Percentiles rank a stretch among this genome's conserved stretches.
These are phyloP conservation scores for Macaria notata DNA, from an alignment of 2,888 invertebrate species.

Conservation along the genomic window DNA sequence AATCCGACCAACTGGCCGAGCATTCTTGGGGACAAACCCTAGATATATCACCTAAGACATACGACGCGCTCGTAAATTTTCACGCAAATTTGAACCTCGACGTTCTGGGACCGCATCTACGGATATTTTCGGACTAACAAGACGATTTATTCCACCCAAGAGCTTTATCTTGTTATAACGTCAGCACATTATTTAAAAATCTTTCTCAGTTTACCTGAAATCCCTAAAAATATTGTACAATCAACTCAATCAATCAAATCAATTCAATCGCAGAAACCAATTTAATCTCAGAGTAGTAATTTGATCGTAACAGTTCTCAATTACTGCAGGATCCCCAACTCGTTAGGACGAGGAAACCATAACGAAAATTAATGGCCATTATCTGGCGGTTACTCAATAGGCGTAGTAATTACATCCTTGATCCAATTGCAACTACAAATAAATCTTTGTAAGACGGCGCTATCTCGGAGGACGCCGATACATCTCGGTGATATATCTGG, in stretches of 20 bases:
- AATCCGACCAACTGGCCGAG: constrained; percentile 39
- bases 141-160: constrained; percentile 32
- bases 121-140: constrained; percentile 52
- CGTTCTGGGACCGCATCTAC: constrained; percentile 35
- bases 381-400: constrained; percentile 16
- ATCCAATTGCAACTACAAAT: constrained; percentile 21
- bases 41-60: constrained; percentile 54
- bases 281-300: too few relatives aligned
- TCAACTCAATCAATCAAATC: too few relatives aligned
- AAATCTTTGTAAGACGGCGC: constrained; percentile 35
- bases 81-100: constrained; percentile 58
- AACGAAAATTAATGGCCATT: constrained; percentile 15
- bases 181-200: neutral
- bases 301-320: too few relatives aligned
- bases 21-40: constrained; percentile 39
- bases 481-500: constrained; percentile 41
- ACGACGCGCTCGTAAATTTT: constrained; percentile 65
- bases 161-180: constrained; percentile 7
- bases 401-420: constrained; percentile 25
- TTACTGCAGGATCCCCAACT: neutral
- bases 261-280: too few relatives aligned
- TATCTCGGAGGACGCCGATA: constrained; percentile 34
- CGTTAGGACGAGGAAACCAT: constrained; percentile 13
- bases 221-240: too few relatives aligned
- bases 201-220: too few relatives aligned